Percentiles rank a stretch among this genome's conserved stretches.
Evolutionary conservation across 92 coral and sea anemone genomes (phyloP).

Genomic region (Epizoanthus ramosus): DNA sequence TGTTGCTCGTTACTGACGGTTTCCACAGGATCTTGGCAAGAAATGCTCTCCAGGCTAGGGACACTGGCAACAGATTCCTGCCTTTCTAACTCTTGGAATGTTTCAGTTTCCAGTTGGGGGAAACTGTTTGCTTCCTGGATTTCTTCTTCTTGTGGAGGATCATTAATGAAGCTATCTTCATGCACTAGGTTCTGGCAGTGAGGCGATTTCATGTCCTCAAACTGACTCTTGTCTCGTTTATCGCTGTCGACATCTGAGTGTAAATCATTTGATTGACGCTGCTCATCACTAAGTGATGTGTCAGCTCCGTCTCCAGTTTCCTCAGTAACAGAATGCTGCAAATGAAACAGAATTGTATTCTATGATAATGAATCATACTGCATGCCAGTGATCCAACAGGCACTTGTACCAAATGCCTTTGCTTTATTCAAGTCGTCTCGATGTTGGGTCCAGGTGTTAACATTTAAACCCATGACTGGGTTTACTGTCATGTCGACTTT

Average conservation of each 20-base stretch:
- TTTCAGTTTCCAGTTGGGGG: not conserved
- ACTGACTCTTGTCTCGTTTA: not conserved
- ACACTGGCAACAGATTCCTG: not conserved
- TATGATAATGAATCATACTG: too few species aligned
- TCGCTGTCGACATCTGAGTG: not conserved
- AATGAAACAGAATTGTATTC: constrained; percentile 12
- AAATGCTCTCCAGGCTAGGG: not conserved
- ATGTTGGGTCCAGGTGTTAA: not conserved
- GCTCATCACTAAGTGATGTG: not conserved
- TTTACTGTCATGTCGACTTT: not conserved
- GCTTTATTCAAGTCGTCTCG: too few species aligned
- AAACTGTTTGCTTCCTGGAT: not conserved
- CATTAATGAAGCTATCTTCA: not conserved
- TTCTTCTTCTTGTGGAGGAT: not conserved
- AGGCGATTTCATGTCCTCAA: not conserved
- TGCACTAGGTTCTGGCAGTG: not conserved
- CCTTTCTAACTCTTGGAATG: not conserved
- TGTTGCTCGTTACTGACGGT: not conserved
- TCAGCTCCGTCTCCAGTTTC: constrained; percentile 18
- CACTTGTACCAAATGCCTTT: too few species aligned
- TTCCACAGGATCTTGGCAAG: not conserved
- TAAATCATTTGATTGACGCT: not conserved
- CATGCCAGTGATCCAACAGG: too few species aligned
- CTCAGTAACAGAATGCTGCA: constrained; percentile 26
- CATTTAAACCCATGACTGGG: not conserved